Evolutionary conservation across 2,113 vertebrate species (phyloP).

Genomic region (Azemiops feae): DNA sequence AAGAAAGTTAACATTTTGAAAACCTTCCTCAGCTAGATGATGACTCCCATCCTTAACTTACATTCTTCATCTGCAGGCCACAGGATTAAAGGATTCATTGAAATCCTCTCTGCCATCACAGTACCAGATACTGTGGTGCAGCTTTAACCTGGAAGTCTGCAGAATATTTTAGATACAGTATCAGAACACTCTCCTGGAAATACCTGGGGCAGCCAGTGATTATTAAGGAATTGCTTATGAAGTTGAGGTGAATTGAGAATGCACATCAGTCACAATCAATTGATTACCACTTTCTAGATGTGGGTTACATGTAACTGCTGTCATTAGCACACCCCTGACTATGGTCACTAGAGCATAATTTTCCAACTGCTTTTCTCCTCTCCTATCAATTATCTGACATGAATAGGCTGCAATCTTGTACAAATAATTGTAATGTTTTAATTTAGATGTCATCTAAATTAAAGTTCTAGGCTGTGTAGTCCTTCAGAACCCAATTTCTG

Average conservation of each 20-base stretch:
- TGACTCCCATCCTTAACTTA: not conserved
- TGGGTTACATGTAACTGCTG: not conserved
- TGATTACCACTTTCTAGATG: not conserved
- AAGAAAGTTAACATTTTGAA: not conserved
- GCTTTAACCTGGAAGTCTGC: not conserved
- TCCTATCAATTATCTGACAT: not conserved
- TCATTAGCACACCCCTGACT: not conserved
- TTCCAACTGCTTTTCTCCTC: not conserved
- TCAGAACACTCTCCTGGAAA: not conserved
- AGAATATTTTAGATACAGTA: not conserved
- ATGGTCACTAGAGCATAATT: not conserved
- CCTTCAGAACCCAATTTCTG: not conserved
- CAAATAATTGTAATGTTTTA: not conserved
- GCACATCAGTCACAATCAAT: not conserved
- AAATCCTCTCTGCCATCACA: not conserved
- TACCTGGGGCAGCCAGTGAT: not conserved
- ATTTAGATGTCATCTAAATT: not conserved
- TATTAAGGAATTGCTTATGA: not conserved
- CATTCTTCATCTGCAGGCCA: not conserved
- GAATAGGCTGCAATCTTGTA: not conserved
- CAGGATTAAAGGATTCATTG: not conserved
- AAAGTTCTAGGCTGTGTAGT: not conserved
- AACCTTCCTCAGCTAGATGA: not conserved
- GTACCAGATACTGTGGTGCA: not conserved
- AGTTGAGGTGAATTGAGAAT: not conserved